Conservation (phyloP, 1,140 invertebrate genomes). For the Aporrectodea caliginosa region DNA sequence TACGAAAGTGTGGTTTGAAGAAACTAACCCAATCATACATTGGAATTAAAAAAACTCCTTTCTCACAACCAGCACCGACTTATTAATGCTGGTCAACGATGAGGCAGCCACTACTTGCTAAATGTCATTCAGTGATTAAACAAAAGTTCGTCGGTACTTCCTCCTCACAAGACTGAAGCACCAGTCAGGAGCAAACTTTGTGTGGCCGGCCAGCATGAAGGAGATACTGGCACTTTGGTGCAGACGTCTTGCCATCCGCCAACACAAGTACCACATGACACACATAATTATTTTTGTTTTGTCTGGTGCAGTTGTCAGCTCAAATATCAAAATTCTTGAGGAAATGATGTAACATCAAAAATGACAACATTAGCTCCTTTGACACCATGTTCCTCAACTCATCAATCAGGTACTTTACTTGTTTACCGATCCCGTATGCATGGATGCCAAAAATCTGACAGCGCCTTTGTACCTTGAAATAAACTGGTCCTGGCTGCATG, state of each 20-base stretch:
- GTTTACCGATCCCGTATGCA: conserved; percentile 32
- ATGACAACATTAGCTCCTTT: conserved; percentile 34
- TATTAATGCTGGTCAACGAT: neutral
- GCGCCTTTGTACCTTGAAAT: conserved; percentile 35
- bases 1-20: conserved; percentile 31
- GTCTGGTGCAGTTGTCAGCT: conserved; percentile 39
- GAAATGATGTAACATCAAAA: conserved; percentile 30
- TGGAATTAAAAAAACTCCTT: conserved; percentile 29
- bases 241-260: conserved; percentile 34
- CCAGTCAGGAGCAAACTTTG: conserved; percentile 43
- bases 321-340: conserved; percentile 35
- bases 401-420: neutral
- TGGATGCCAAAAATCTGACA: conserved; percentile 38
- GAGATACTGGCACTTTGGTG: conserved; percentile 33
- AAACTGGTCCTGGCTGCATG: conserved; percentile 37
- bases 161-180: conserved; percentile 39
- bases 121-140: conserved; percentile 22
- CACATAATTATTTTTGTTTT: conserved; percentile 41
- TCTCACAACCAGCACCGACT: conserved; percentile 4
- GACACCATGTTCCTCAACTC: conserved; percentile 1
- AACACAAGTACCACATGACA: conserved; percentile 39
- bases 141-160: conserved; percentile 26
- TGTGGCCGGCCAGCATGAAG: conserved; percentile 39
- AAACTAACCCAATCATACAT: conserved; percentile 34
- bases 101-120: neutral